A percentile compares a stretch with the other conserved stretches of the same genome.
Evolutionary conservation across 2,797 vertebrate species (phyloP).

Genomic region (Apodemus agrarius): DNA sequence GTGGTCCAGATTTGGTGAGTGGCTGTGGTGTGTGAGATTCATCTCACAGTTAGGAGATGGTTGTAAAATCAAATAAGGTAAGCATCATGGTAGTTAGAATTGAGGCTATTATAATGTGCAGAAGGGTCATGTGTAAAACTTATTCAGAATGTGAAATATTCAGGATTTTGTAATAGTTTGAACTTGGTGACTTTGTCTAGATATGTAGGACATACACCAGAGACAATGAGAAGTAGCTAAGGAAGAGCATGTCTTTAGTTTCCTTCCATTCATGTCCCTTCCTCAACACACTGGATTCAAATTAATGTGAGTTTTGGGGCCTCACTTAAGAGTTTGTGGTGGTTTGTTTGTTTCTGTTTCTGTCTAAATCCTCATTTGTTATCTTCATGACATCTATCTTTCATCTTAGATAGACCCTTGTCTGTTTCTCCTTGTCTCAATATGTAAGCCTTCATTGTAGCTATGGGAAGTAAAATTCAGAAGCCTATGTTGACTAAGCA

Average conservation of each 20-base stretch:
- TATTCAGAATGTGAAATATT: neutral
- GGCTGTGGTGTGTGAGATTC: neutral
- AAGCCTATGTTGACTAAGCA: neutral
- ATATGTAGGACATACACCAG: neutral
- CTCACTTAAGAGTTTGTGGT: neutral
- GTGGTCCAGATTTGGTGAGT: neutral
- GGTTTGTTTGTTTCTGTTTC: neutral
- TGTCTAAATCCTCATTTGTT: neutral
- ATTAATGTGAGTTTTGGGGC: neutral
- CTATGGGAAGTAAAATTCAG: neutral
- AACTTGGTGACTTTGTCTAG: neutral
- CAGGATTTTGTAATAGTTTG: neutral
- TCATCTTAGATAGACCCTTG: neutral
- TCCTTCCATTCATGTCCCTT: accelerated
- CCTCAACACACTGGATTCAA: neutral
- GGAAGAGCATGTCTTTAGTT: neutral
- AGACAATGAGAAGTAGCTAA: neutral
- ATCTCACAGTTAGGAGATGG: neutral
- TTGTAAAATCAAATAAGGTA: neutral
- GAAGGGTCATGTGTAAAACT: neutral
- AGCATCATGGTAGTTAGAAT: neutral
- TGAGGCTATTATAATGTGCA: neutral
- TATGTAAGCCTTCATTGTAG: neutral
- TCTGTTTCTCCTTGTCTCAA: neutral
- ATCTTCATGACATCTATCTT: neutral